Evolutionary conservation across 2,888 invertebrate genomes (phyloP).

Genomic region (Abrostola triplasia): DNA sequence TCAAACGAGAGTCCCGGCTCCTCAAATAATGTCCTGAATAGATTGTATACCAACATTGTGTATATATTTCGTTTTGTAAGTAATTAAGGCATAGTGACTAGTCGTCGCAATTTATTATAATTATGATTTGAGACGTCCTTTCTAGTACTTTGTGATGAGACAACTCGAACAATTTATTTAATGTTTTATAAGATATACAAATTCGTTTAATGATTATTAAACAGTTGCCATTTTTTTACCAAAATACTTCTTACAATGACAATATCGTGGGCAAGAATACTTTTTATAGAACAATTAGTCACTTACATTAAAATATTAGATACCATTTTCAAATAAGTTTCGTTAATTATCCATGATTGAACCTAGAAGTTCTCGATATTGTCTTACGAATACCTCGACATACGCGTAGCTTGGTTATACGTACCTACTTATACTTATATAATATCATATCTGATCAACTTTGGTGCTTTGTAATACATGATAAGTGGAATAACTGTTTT

Average conservation of each 20-base stretch:
- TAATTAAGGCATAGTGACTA: slow-evolving; percentile 73
- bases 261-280: slow-evolving; percentile 10
- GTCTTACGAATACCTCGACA: slow-evolving; percentile 52
- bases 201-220: slow-evolving; percentile 36
- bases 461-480: slow-evolving; percentile 51
- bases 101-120: slow-evolving; percentile 73
- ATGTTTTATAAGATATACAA: slow-evolving; percentile 44
- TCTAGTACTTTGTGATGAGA: slow-evolving; percentile 43
- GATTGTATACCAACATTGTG: slow-evolving; percentile 60
- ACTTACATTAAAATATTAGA: no score
- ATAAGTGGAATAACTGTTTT: slow-evolving; percentile 47
- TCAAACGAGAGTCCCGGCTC: neutral
- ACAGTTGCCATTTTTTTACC: slow-evolving; percentile 49
- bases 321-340: no score
- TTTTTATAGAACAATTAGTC: no score
- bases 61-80: slow-evolving; percentile 63
- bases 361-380: slow-evolving; percentile 27
- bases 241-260: slow-evolving; percentile 44
- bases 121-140: slow-evolving; percentile 44
- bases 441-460: slow-evolving; percentile 23
- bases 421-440: slow-evolving; percentile 17
- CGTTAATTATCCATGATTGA: slow-evolving; percentile 8
- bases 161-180: slow-evolving; percentile 47
- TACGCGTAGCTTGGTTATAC: slow-evolving; percentile 32
- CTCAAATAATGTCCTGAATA: slow-evolving; percentile 62